These are phyloP conservation scores for Grantiella picta DNA, from an alignment of 2,113 vertebrate species.

Conservation along the genomic window DNA sequence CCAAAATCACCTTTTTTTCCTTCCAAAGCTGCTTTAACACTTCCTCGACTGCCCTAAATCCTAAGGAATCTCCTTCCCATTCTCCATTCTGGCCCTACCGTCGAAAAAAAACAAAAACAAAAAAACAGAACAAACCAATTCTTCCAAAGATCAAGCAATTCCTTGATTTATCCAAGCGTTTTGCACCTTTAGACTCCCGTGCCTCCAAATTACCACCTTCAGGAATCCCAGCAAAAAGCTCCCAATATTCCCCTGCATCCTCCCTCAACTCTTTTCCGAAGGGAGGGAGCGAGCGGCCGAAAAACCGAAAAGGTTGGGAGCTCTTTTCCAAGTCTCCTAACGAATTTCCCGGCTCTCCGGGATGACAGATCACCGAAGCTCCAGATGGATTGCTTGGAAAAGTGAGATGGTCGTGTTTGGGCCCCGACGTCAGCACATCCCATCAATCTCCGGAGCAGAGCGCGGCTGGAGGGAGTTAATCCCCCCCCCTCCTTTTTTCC, in stretches of 20 bases:
- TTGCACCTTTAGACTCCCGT: neutral
- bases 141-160: neutral
- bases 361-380: conserved; percentile 58
- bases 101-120: neutral
- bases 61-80: neutral
- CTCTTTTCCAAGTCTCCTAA: neutral
- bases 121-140: fast-evolving
- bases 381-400: conserved; percentile 65
- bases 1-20: neutral
- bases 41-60: neutral
- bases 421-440: conserved; percentile 56
- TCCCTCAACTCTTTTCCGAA: fast-evolving
- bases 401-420: conserved; percentile 57
- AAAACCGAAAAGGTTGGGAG: neutral
- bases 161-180: neutral
- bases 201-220: neutral
- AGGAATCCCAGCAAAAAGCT: neutral
- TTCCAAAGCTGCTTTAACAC: neutral
- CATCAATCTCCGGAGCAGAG: conserved; percentile 55
- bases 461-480: conserved; percentile 5
- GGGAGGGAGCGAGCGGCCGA: fast-evolving
- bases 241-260: neutral
- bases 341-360: neutral
- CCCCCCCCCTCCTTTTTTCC: neutral
- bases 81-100: neutral